Evolutionary conservation across 1,140 invertebrate species (phyloP), one percentile per base, ranked within the genome.

Genomic region (Heliconius nattereri): DNA sequence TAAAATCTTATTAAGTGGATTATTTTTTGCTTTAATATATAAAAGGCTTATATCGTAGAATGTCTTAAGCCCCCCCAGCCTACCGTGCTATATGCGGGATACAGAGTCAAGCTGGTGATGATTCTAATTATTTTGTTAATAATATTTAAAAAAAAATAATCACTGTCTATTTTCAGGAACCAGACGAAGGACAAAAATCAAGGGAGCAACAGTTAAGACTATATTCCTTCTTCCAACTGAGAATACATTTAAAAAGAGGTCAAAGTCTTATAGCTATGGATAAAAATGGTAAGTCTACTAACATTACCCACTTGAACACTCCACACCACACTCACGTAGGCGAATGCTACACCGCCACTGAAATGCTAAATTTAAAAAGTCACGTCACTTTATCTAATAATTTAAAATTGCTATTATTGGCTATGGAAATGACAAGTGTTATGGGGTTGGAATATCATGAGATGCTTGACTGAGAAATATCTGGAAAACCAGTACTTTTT

Each of bases 251-350:
- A 76, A 97, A 97, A 87, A 96, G 97, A 89, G 98, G 98, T 66
- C 96, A 96, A 88, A 98, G 98, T 92, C 95, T 99, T 85, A 96
- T 98, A 32, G 98, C 98, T 35, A 98, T 98, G 96, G 98, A 99
- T 93, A 98, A 98, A 93, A 98, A 98, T 94, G 98, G 98, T 99
- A 95, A 96, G 95, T 85, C 60, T 83, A 66, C 74, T 75, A 7
- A 66, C 60, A 29, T 66, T 66, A 29, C 60, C 60, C 60, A 66
- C 60, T 66, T 26, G 40, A 49, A 73, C 72, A 78, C 74, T 45
- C 73, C 76, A 79, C 80, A 81, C 78, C 13, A 71, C 52, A 73
- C 37, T 40, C 74, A 71, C 45, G 76, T 57, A 75, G 76, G 76
- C 81, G 26, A 29, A 83, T 16, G 74, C 73, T 52, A 82, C 74